A percentile compares a stretch with the other conserved stretches of the same genome.
These are phyloP conservation scores for Choreutis nemorana DNA, from an alignment of 2,888 invertebrate species.

Conservation along the genomic window DNA sequence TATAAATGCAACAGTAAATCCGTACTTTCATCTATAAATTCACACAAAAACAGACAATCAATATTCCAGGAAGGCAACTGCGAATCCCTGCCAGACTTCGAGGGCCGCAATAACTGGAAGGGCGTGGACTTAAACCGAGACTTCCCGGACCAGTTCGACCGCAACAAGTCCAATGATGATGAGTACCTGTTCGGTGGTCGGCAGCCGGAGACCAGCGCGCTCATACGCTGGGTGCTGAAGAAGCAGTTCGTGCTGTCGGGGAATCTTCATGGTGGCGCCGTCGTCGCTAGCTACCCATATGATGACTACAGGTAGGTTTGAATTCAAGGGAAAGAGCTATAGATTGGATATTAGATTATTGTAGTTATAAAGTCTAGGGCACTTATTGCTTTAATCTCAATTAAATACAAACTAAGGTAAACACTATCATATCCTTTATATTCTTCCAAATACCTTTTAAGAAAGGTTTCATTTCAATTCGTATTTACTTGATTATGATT, in stretches of 20 bases:
- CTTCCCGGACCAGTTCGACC: slow-evolving; percentile 89
- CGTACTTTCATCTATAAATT: no score
- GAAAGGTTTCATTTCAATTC: no score
- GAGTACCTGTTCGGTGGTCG: slow-evolving; percentile 65
- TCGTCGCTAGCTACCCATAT: slow-evolving; percentile 98
- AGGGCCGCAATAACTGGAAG: slow-evolving; percentile 84
- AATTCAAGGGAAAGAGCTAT: not conserved
- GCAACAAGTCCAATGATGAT: slow-evolving; percentile 31
- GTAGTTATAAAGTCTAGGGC: no score
- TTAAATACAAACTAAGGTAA: no score
- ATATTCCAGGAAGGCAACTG: slow-evolving; percentile 78
- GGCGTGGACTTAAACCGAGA: slow-evolving; percentile 88
- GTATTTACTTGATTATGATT: no score
- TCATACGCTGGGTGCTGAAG: slow-evolving; percentile 88
- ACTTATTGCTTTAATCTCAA: no score
- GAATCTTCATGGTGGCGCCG: slow-evolving; percentile 95
- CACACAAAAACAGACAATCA: no score
- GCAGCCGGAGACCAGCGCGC: slow-evolving; percentile 87
- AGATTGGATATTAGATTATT: no score
- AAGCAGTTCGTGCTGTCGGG: slow-evolving; percentile 93
- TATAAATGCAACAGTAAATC: no score
- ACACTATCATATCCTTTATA: no score
- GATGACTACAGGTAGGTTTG: slow-evolving; percentile 79
- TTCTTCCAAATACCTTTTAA: no score
- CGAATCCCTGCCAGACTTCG: slow-evolving; percentile 69